phyloP scores from a whole-genome alignment of 2,888 invertebrate genomes.

The Drosophila lutescens region DNA sequence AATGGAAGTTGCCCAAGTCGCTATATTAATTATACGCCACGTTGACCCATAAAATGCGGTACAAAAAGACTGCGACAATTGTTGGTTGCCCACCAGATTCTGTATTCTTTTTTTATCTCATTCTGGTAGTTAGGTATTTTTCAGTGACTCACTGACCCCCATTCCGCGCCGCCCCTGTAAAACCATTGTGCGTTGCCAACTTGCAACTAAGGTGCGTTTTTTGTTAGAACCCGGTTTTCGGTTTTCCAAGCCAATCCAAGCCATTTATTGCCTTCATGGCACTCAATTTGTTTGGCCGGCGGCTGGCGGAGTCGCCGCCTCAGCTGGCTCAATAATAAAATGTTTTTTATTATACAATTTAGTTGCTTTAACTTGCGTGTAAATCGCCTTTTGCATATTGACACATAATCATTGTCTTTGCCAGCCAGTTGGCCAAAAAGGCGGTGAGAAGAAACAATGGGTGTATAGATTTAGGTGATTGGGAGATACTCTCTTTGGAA shows the following conservation, averaged over 20 bases:
- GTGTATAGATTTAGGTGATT: not conserved
- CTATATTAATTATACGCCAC: constrained; percentile 74
- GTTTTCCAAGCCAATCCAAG: constrained; percentile 28
- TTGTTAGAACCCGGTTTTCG: constrained; percentile 64
- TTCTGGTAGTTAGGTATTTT: not conserved
- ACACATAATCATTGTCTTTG: constrained; percentile 78
- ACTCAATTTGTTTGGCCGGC: constrained; percentile 77
- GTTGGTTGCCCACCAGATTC: constrained; percentile 60
- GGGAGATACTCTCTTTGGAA: not conserved
- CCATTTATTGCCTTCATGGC: constrained; percentile 79
- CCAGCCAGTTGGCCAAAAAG: constrained; percentile 46
- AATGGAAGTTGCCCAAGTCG: constrained; percentile 74
- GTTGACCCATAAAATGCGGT: constrained; percentile 69
- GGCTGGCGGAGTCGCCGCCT: constrained; percentile 42
- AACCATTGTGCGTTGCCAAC: constrained; percentile 68
- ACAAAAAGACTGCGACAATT: constrained; percentile 61
- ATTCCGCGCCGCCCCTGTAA: constrained; percentile 8
- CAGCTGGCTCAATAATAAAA: constrained; percentile 75
- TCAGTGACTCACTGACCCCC: constrained; percentile 64
- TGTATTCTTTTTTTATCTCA: constrained; percentile 14
- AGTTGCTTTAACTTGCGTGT: constrained; percentile 77
- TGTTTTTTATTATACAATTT: constrained; percentile 78
- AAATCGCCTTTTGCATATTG: constrained; percentile 78
- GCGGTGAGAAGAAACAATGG: constrained; percentile 14
- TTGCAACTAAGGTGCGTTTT: constrained; percentile 68